A percentile compares a stretch with the other conserved stretches of the same genome.
These are phyloP conservation scores for Ophraella communa DNA, from an alignment of 2,888 invertebrate species.

Conservation along the genomic window DNA sequence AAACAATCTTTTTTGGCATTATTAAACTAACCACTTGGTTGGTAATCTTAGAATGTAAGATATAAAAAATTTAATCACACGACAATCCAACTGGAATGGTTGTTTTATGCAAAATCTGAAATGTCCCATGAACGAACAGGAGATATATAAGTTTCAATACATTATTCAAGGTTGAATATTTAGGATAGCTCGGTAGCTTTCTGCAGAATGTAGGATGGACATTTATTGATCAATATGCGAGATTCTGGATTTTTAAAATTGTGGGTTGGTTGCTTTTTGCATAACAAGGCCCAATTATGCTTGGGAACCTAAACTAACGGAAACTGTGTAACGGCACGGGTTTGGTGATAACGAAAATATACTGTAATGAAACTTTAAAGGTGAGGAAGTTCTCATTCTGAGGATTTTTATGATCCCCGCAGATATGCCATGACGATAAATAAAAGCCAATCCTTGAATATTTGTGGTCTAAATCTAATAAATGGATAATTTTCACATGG, in stretches of 20 bases:
- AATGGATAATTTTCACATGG: no score
- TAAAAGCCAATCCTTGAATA: no score
- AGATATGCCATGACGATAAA: no score
- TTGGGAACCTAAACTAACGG: no score
- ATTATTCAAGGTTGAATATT: not conserved
- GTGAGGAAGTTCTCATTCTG: no score
- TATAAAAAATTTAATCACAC: not conserved
- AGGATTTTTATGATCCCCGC: no score
- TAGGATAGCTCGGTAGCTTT: not conserved
- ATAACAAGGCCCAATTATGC: not conserved
- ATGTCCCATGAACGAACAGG: not conserved
- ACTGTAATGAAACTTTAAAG: no score
- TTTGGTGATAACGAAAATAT: no score
- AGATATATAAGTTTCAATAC: not conserved
- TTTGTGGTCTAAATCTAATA: no score
- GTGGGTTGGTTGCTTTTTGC: not conserved
- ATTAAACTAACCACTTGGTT: not conserved
- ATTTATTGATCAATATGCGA: not conserved
- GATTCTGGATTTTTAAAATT: not conserved
- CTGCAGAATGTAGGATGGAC: not conserved
- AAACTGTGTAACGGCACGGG: no score
- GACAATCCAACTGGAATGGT: not conserved
- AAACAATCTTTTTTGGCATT: not conserved
- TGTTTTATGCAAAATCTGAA: not conserved
- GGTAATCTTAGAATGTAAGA: not conserved